Conservation (phyloP, 2,888 invertebrate genomes). For the Dorcus hopei region DNA sequence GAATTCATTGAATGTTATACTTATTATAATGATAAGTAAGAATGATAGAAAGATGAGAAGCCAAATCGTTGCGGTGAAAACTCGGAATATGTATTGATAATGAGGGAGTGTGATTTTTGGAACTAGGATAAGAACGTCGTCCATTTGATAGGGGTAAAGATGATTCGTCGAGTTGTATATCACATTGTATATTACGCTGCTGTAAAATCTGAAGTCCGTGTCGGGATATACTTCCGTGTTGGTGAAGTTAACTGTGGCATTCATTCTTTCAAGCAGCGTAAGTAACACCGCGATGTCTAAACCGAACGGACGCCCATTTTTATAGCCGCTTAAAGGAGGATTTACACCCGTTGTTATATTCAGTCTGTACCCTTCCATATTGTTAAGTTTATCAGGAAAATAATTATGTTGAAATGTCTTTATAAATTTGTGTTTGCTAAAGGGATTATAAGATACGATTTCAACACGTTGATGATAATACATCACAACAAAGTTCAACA, state of each 20-base stretch:
- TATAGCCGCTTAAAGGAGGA: neutral
- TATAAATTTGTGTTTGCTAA: neutral
- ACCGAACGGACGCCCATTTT: neutral
- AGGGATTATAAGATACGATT: neutral
- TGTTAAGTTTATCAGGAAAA: neutral
- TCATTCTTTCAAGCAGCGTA: too few species aligned
- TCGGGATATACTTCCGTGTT: too few species aligned
- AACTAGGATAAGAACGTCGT: constrained; percentile 1
- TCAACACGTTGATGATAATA: neutral
- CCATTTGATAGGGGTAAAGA: neutral
- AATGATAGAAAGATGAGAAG: neutral
- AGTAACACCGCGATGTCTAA: neutral
- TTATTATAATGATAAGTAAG: too few species aligned
- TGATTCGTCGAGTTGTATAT: neutral
- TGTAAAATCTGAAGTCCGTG: too few species aligned
- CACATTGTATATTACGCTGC: neutral
- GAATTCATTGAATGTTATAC: too few species aligned
- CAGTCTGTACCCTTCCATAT: neutral
- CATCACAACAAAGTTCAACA: neutral
- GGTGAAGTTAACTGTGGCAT: too few species aligned
- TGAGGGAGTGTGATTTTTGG: neutral
- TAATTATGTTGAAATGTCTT: neutral
- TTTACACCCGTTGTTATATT: neutral
- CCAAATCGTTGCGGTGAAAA: neutral
- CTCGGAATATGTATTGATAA: neutral